Conservation (phyloP, 2,888 invertebrate genomes). For the Drosophila koepferae region DNA sequence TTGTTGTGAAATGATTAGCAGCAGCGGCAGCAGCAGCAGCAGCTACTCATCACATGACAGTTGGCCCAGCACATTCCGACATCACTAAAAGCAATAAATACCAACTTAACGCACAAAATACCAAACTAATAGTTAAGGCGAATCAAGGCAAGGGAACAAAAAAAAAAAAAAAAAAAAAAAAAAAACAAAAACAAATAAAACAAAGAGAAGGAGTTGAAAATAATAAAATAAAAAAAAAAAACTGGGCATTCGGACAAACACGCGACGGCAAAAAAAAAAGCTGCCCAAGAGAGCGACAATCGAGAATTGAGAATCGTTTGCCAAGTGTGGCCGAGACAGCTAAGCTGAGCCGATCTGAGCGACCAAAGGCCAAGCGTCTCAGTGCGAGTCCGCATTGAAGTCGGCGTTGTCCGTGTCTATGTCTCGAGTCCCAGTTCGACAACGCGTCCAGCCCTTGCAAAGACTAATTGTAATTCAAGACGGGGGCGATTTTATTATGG, state of each 20-base stretch:
- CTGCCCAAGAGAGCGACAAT: constrained; percentile 50
- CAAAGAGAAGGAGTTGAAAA: constrained; percentile 17
- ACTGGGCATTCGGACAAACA: constrained; percentile 20
- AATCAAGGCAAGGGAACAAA: constrained; percentile 46
- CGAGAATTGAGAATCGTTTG: constrained; percentile 28
- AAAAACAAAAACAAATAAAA: constrained; percentile 14
- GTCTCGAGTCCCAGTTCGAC: constrained; percentile 28
- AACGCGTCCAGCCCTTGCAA: constrained; percentile 60
- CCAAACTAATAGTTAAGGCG: constrained; percentile 81
- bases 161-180: constrained; percentile 21
- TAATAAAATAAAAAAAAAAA: constrained; percentile 4
- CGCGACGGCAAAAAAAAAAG: constrained; percentile 28
- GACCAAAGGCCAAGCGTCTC: background rate
- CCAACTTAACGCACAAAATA: constrained; percentile 84
- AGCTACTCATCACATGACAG: constrained; percentile 71
- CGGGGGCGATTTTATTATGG: constrained; percentile 85
- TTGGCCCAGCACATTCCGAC: constrained; percentile 79
- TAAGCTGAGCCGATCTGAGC: constrained; percentile 10
- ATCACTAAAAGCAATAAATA: constrained; percentile 84
- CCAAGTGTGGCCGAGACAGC: constrained; percentile 27
- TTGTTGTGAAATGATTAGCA: constrained; percentile 75
- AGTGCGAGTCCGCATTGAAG: constrained; percentile 11
- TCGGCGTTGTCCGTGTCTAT: constrained; percentile 7
- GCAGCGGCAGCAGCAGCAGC: constrained; percentile 40
- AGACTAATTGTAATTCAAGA: constrained; percentile 84